Evolutionary conservation across 2,113 vertebrate species (phyloP), one percentile per base, ranked within the genome.

Genomic region (Onychorhynchus coronatus): DNA sequence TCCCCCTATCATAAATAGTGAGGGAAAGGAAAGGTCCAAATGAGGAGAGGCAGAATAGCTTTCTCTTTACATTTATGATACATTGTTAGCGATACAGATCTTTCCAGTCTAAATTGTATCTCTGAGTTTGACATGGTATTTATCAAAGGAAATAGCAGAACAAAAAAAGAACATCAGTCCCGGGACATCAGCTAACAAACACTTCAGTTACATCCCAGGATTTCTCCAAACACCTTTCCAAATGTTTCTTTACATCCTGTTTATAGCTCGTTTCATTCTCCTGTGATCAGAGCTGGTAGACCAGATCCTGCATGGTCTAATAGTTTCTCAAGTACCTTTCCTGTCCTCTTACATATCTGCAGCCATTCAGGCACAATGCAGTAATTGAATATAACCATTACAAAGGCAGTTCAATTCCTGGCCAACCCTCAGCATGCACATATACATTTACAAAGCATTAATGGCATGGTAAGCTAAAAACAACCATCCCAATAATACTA

Each of bases 391-490:
- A 75, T 17, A 87, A 71, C 44, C 47, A 67, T 81, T 84, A 89
- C 4, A 85, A 91, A 63, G 68, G 42, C 70, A 83, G 53, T 62
- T 95, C 41, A 93, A 49, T 49, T 85, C 49, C 86, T 89, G 73
- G 76, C 39, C 73, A 92, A 52, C 73, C 79, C 88, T 95, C 91
- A 95, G 80, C 70, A 46, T 46, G 70, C 66, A 78, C 56, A 89
- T 78, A 87, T 14, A 85, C 56, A 77, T 81, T 88, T 84, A 35
- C 73, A 93, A 91, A 96, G 87, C 66, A 91, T 46, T 85, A 66
- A 88, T 46, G 50, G 25, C 42, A 73, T 31, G 42, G 58, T 77
- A 92, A 93, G 67, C 53, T 90, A 87, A 94, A 72, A 95, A 61
- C 81, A 91, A 59, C 39, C 49, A 76, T 76, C 41, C 50, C 89